Conservation (phyloP, 1,140 invertebrate genomes). For the Nomia melanderi region DNA sequence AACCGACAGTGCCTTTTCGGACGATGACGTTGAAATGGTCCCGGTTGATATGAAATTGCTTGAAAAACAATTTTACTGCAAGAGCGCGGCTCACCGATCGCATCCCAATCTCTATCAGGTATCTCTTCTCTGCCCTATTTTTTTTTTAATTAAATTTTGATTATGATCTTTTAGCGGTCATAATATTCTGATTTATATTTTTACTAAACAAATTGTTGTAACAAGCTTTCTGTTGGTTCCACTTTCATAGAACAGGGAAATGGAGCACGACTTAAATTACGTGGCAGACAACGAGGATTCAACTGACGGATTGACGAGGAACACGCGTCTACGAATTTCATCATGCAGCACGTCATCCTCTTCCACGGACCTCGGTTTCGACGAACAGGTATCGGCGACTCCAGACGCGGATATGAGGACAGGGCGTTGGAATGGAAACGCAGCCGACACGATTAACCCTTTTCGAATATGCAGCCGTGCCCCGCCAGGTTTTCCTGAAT, state of each 20-base stretch:
- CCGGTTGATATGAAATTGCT: not conserved
- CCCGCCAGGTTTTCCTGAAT: not conserved
- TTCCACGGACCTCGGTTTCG: not conserved
- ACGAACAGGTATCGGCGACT: not conserved
- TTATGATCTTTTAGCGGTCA: no score
- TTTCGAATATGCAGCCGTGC: not conserved
- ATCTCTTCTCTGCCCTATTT: not conserved
- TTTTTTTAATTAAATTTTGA: no score
- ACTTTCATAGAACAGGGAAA: not conserved
- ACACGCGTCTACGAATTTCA: not conserved
- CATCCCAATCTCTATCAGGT: not conserved
- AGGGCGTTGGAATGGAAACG: fast-evolving
- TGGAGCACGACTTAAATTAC: not conserved
- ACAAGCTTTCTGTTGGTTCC: not conserved
- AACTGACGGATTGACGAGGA: not conserved
- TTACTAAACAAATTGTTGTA: not conserved
- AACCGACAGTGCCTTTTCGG: not conserved
- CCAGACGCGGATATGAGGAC: fast-evolving
- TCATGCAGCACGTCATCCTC: not conserved
- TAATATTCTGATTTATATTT: no score
- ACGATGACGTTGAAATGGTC: not conserved
- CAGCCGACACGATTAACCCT: not conserved
- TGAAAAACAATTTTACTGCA: not conserved
- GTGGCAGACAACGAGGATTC: not conserved
- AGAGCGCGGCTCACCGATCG: not conserved